Base-by-base conservation (phyloP, 2,797 vertebrate genomes). In the Acipenser ruthenus region DNA sequence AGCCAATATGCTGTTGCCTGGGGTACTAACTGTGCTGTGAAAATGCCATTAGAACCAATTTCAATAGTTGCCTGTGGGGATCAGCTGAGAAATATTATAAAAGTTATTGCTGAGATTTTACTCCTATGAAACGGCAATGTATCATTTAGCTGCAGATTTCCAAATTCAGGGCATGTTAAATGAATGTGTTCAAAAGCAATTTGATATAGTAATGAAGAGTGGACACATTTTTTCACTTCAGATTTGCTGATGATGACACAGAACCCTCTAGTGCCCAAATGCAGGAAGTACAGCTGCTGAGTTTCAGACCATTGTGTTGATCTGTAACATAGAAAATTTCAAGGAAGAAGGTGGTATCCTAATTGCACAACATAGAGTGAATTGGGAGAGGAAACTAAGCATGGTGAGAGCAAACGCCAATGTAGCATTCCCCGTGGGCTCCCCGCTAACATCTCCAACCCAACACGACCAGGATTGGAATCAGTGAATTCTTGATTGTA, bases 311-410 rank as follows among this genome's bases (percentile, higher is more conserved):
- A 37, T 37, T 37, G 23, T 37, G 4, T 37, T 37, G 23, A 37
- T 37, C 23, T 37, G 23, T 37, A 37, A 37, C 23, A 3, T 3
- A 37, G 4, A 37, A 37, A 37, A 37, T 23, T 37, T 23, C 23
- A 4, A 37, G 23, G 23, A 1, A 37, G 1, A 37, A 18, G 15
- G 15, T 1, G 15, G 15, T 2, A 37, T 37, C 23, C 4, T 37
- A 37, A 3, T 37, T 37, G 15, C 15, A 18, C 15, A 18, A 63
- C 67, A 69, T 67, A 56, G 51, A 64, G 51, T 49, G 50, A 73
- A 11, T 2, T 53, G 50, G 4, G 11, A 63, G n/a, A 3, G 15
- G 6, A 10, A 6, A 51, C 23, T n/a, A 47, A 12, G 8, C n/a
- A 7, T 15, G 61, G 50, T 52, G 50, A 23, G n/a, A 47, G 23